Conservation (phyloP, 2,888 invertebrate genomes). For the Exephanes ischioxanthus region DNA sequence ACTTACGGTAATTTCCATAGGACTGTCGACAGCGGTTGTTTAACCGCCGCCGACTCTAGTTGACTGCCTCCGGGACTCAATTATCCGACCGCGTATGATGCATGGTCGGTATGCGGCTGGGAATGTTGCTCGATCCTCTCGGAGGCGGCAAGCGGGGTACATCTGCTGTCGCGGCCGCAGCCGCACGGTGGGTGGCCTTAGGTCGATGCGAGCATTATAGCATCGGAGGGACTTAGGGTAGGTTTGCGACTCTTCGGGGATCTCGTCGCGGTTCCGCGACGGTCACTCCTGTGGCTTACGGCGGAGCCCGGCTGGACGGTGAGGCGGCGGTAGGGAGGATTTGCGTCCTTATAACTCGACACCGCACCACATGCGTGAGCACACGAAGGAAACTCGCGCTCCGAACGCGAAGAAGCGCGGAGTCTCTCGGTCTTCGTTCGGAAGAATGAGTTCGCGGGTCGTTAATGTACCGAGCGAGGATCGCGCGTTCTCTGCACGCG, state of each 20-base stretch:
- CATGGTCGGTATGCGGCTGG: background rate
- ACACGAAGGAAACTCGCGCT: constrained; percentile 16
- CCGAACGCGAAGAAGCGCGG: background rate
- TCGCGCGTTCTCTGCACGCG: background rate
- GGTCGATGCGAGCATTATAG: constrained; percentile 71
- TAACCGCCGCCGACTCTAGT: constrained; percentile 8
- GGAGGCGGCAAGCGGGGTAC: constrained; percentile 79
- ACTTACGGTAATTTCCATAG: constrained; percentile 45
- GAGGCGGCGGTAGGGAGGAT: constrained; percentile 28
- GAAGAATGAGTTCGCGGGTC: background rate
- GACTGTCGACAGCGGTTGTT: constrained; percentile 48
- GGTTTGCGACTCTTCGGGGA: constrained; percentile 68
- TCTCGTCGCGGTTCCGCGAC: constrained; percentile 44
- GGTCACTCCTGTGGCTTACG: constrained; percentile 36
- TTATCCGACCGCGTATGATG: constrained; percentile 48
- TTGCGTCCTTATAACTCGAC: constrained; percentile 63
- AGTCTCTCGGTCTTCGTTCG: background rate
- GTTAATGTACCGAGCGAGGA: constrained; percentile 15
- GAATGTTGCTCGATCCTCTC: constrained; percentile 29
- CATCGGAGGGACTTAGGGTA: constrained; percentile 71
- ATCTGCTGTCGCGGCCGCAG: constrained; percentile 69
- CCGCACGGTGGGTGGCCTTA: constrained; percentile 78
- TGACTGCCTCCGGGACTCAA: constrained; percentile 36
- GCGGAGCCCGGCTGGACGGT: constrained; percentile 4
- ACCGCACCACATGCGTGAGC: constrained; percentile 44